These are phyloP conservation scores for Clarias batrachus DNA, from an alignment of 2,113 vertebrate genomes.

Conservation along the genomic window DNA sequence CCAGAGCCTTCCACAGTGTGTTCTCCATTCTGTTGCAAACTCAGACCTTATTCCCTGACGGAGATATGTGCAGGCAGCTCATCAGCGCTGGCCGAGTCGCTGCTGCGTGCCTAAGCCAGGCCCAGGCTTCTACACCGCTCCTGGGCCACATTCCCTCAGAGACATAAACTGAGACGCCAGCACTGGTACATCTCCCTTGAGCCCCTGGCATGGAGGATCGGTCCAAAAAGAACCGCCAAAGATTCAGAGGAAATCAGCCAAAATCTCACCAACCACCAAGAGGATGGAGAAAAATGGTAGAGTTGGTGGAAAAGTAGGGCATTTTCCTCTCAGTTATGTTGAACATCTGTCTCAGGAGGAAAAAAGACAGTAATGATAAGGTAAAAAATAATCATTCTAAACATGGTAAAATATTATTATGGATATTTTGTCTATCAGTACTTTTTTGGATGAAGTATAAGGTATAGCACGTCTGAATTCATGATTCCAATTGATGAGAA, in stretches of 20 bases:
- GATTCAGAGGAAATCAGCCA: background rate
- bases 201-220: background rate
- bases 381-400: background rate
- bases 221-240: conserved; percentile 34
- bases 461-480: background rate
- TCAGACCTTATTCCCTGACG: conserved; percentile 29
- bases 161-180: conserved; percentile 39
- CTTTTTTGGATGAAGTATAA: background rate
- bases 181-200: conserved; percentile 22
- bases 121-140: conserved; percentile 29
- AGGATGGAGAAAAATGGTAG: background rate
- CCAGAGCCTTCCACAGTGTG: conserved; percentile 12
- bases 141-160: conserved; percentile 28
- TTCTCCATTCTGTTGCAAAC: conserved; percentile 29
- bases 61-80: conserved; percentile 1
- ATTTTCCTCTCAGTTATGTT: background rate
- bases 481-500: background rate
- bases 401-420: background rate
- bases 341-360: background rate
- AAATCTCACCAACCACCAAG: background rate
- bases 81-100: background rate
- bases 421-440: background rate
- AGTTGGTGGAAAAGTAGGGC: background rate
- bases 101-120: conserved; percentile 28
- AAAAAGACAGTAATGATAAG: background rate